These are phyloP conservation scores for Drosophila mettleri DNA, from an alignment of 2,888 invertebrate genomes.

Conservation along the genomic window DNA sequence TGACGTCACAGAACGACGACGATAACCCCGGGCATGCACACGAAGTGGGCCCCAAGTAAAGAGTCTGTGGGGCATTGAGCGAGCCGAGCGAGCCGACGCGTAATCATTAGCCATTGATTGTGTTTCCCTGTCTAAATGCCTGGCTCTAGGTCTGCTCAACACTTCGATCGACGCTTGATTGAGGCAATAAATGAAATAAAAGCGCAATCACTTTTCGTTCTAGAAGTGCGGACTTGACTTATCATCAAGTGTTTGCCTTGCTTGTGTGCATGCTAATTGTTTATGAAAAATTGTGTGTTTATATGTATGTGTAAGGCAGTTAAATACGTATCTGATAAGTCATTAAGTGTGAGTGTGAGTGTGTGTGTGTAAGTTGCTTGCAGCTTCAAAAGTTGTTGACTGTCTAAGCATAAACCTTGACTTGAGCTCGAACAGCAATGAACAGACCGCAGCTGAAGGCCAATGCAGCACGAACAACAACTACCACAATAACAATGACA, in stretches of 20 bases:
- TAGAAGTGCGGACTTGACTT: conserved; percentile 15
- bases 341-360: no score
- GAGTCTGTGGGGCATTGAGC: background rate
- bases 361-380: conserved; percentile 2
- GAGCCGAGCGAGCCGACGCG: background rate
- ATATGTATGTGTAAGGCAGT: background rate
- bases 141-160: background rate
- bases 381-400: conserved; percentile 38
- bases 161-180: conserved; percentile 31
- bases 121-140: conserved; percentile 12
- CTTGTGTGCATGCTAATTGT: conserved; percentile 36
- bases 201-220: conserved; percentile 9
- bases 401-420: conserved; percentile 39
- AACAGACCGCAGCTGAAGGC: conserved; percentile 35
- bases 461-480: conserved; percentile 10
- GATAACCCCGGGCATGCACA: conserved; percentile 59
- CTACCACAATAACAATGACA: conserved; percentile 13
- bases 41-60: conserved; percentile 1
- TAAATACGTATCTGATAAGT: background rate
- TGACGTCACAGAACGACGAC: conserved; percentile 59
- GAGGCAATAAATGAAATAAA: conserved; percentile 19
- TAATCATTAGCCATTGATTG: conserved; percentile 20
- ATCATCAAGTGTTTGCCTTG: conserved; percentile 36
- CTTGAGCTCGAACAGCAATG: conserved; percentile 34
- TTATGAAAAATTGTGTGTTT: conserved; percentile 11